A percentile compares a stretch with the other conserved stretches of the same genome.
Conservation (phyloP, 2,888 invertebrate species). For the Minunthozetes semirufus region DNA sequence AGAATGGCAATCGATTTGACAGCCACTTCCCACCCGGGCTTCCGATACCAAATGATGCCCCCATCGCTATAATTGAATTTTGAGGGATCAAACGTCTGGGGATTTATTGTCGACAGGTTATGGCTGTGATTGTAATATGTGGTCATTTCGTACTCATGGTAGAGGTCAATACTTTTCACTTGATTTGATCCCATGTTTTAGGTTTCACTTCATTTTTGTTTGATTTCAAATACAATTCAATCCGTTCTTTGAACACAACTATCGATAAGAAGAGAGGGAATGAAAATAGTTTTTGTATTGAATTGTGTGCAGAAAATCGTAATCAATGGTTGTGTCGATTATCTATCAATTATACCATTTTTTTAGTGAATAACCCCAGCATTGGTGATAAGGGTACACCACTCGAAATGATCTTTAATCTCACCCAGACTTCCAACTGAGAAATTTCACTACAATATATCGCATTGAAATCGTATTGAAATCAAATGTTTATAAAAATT, state of each 20-base stretch:
- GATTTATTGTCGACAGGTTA: too few species aligned
- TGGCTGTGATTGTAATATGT: too few species aligned
- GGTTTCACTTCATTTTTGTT: not conserved
- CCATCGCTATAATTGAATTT: not conserved
- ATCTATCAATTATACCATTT: not conserved
- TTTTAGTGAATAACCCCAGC: conserved; percentile 13
- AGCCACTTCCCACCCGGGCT: conserved; percentile 17
- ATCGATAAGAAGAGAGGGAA: too few species aligned
- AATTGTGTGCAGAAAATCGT: not conserved
- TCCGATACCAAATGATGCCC: not conserved
- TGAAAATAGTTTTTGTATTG: too few species aligned
- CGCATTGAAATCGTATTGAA: not conserved
- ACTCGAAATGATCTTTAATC: not conserved
- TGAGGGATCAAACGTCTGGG: too few species aligned
- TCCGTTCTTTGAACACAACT: too few species aligned
- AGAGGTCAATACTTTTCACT: not conserved
- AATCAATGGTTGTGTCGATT: not conserved
- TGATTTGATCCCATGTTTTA: not conserved
- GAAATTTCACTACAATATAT: not conserved
- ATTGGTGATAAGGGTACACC: conserved; percentile 9
- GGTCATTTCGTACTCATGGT: not conserved
- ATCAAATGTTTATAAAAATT: too few species aligned
- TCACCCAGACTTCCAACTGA: conserved; percentile 2
- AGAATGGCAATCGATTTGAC: conserved; percentile 37
- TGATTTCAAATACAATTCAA: too few species aligned